These are phyloP conservation scores for Trachurus trachurus DNA, from an alignment of 2,797 vertebrate genomes.

Conservation along the genomic window DNA sequence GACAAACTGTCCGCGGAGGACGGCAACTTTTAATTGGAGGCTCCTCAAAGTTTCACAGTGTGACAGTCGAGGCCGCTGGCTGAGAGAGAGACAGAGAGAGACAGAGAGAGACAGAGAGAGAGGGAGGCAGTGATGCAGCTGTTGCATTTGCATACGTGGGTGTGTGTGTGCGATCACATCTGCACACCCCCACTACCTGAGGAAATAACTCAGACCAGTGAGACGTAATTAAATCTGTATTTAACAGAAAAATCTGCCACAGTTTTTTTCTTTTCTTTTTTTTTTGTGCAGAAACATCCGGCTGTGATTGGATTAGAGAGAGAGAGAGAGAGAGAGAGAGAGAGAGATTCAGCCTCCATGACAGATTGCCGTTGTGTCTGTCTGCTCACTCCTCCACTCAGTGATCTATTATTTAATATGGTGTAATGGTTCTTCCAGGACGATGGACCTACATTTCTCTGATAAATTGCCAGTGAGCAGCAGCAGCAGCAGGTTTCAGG, in stretches of 20 bases:
- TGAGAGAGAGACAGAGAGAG: conserved; percentile 21
- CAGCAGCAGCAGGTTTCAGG: neutral
- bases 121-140: conserved; percentile 24
- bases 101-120: conserved; percentile 4
- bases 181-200: conserved; percentile 46
- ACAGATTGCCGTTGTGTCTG: conserved; percentile 19
- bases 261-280: neutral
- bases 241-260: conserved; percentile 35
- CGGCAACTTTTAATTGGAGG: conserved; percentile 64
- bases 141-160: conserved; percentile 23
- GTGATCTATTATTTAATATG: conserved; percentile 59
- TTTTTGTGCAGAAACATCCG: neutral
- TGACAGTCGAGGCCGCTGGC: conserved; percentile 14
- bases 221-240: conserved; percentile 52
- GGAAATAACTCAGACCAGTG: conserved; percentile 37
- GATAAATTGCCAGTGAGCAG: conserved; percentile 21
- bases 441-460: conserved; percentile 39
- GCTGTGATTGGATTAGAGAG: conserved; percentile 29
- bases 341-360: neutral
- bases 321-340: neutral
- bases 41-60: conserved; percentile 28
- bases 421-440: conserved; percentile 38
- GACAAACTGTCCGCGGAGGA: conserved; percentile 48
- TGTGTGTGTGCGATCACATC: conserved; percentile 34
- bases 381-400: conserved; percentile 26